A percentile compares a stretch with the other conserved stretches of the same genome.
Conservation (phyloP, 2,888 invertebrate genomes). For the Sinotaia quadrata region DNA sequence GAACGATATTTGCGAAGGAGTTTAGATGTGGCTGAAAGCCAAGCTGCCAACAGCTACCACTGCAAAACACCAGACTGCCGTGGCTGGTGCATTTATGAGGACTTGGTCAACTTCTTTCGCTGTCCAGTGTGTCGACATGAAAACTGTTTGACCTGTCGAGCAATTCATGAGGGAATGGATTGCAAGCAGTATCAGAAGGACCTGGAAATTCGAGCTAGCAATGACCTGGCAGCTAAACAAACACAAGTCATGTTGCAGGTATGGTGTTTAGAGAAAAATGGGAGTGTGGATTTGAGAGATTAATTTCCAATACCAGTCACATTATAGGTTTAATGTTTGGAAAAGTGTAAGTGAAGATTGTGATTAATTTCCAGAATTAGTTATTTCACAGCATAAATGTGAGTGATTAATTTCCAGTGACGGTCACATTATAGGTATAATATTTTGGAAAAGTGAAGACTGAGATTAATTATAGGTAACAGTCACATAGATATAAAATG, state of each 20-base stretch:
- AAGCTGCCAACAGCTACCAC: constrained; percentile 85
- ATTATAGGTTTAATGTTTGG: too few relatives aligned
- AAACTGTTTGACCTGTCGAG: constrained; percentile 87
- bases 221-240: constrained; percentile 81
- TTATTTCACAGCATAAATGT: too few relatives aligned
- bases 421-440: too few relatives aligned
- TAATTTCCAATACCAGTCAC: too few relatives aligned
- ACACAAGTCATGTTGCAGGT: constrained; percentile 77
- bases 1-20: constrained; percentile 86
- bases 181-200: constrained; percentile 82
- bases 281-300: too few relatives aligned
- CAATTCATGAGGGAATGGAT: constrained; percentile 84
- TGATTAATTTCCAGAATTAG: too few relatives aligned
- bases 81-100: constrained; percentile 92
- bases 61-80: constrained; percentile 91
- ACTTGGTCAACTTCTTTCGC: constrained; percentile 85
- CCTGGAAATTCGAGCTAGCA: constrained; percentile 77
- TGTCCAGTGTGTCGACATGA: constrained; percentile 86
- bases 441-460: too few relatives aligned
- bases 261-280: neutral
- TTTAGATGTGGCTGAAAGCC: constrained; percentile 85
- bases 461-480: too few relatives aligned
- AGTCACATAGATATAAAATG: too few relatives aligned
- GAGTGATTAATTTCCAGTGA: too few relatives aligned
- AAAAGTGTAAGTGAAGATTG: too few relatives aligned